Evolutionary conservation across 2,797 vertebrate species (phyloP), one percentile per base, ranked within the genome.

Genomic region (Menidia menidia): DNA sequence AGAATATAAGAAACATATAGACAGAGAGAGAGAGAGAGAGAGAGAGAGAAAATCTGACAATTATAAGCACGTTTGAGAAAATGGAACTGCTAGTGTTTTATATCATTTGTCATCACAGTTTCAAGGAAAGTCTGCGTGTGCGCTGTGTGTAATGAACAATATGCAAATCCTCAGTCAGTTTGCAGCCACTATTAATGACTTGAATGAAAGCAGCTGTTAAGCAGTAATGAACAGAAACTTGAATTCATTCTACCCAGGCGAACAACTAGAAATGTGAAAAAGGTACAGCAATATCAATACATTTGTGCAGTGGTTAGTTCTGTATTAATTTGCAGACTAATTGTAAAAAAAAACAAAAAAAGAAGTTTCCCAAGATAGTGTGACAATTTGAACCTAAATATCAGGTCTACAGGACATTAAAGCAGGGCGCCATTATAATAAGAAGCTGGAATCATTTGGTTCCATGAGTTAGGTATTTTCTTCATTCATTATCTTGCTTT

Each of bases 61-160:
- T 77, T 73, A 70, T 43, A 78, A 79, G 68, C 60, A 59, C 8
- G 61, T 68, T 60, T 82, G 66, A 77, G 60, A 75, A 77, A 80
- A 82, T 68, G 55, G 82, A 85, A 77, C 53, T 61, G 42, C 64
- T 76, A 66, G 75, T 81, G 78, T 82, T 88, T 86, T 73, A 80
- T 80, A 80, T 82, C 67, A 81, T 86, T 84, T 81, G 70, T 80
- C 77, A 82, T 74, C 70, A 62, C 19, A 52, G 65, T 68, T 71
- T 65, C 54, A 70, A 80, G 81, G 69, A 73, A 77, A 87, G 80
- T 74, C 76, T 77, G 70, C 71, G 76, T 76, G 77, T 74, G 59
- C 75, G 81, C 64, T 42, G 33, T 69, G 58, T 75, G 68, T 83
- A 82, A 84, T 82, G 68, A 86, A 82, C 65, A 78, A 71, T 78